Conservation (phyloP, 2,888 invertebrate species). For the Nomada goodeniana region DNA sequence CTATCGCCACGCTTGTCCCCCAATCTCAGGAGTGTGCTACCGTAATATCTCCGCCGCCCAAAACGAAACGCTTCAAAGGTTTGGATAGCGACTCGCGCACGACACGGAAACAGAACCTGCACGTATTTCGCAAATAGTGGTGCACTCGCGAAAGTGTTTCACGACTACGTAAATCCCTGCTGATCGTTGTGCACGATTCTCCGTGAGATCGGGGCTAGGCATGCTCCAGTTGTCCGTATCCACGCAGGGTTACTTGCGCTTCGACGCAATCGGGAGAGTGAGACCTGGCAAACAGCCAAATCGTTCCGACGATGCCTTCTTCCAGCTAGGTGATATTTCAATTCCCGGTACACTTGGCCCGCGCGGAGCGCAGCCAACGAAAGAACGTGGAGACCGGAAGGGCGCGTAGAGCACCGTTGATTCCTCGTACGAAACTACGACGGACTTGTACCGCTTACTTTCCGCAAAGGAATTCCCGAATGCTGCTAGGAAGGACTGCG, state of each 20-base stretch:
- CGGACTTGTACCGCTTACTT: conserved; percentile 52
- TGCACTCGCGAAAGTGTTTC: not conserved
- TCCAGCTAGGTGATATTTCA: conserved; percentile 74
- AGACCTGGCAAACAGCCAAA: conserved; percentile 77
- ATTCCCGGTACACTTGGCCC: conserved; percentile 66
- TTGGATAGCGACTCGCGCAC: no score
- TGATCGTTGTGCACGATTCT: conserved; percentile 59
- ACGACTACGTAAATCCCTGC: conserved; percentile 49
- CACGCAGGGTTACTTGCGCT: conserved; percentile 67
- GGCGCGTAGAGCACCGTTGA: conserved; percentile 50
- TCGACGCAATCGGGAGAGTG: conserved; percentile 73
- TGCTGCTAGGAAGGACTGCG: conserved; percentile 17
- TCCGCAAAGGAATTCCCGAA: conserved; percentile 59
- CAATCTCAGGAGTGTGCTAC: no score
- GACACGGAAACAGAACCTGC: no score
- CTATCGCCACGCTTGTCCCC: no score
- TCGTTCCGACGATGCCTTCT: conserved; percentile 74
- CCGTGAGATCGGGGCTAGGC: conserved; percentile 41
- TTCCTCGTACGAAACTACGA: conserved; percentile 44
- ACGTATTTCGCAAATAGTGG: not conserved
- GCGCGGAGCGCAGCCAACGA: conserved; percentile 26
- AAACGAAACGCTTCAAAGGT: no score
- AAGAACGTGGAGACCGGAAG: conserved; percentile 40
- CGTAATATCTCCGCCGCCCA: no score
- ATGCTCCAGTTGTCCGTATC: conserved; percentile 56